Percentiles rank a stretch among this genome's conserved stretches.
These are phyloP conservation scores for Parapsyche elsis DNA, from an alignment of 1,140 invertebrate genomes.

Conservation along the genomic window DNA sequence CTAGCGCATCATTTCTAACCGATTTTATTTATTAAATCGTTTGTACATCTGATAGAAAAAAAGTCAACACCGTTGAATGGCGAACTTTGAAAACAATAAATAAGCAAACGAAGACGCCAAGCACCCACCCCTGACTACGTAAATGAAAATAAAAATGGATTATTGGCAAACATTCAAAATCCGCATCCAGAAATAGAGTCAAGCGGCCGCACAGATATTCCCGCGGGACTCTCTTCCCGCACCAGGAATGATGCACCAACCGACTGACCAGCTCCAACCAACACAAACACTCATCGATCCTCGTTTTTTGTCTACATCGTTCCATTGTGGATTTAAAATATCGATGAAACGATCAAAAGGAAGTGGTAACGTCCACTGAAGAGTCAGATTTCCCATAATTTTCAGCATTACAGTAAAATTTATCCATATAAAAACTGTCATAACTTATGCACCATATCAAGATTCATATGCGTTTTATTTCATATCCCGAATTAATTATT, in stretches of 20 bases:
- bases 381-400: too few species aligned
- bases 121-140: constrained; percentile 31
- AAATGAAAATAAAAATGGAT: constrained; percentile 46
- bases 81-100: not conserved
- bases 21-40: too few species aligned
- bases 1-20: not conserved
- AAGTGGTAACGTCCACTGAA: too few species aligned
- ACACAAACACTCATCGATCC: not conserved
- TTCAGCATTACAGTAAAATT: too few species aligned
- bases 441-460: too few species aligned
- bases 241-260: constrained; percentile 22
- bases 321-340: too few species aligned
- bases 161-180: constrained; percentile 49
- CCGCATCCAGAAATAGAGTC: constrained; percentile 46
- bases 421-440: too few species aligned
- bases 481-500: too few species aligned
- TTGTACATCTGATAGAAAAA: too few species aligned
- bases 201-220: constrained; percentile 37
- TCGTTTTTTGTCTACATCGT: not conserved
- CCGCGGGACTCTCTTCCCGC: constrained; percentile 24
- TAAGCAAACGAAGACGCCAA: not conserved
- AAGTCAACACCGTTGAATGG: not conserved
- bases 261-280: not conserved
- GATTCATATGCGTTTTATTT: too few species aligned
- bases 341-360: too few species aligned